Evolutionary conservation across 2,888 invertebrate species (phyloP).

Genomic region (Tenthredo distinguenda): DNA sequence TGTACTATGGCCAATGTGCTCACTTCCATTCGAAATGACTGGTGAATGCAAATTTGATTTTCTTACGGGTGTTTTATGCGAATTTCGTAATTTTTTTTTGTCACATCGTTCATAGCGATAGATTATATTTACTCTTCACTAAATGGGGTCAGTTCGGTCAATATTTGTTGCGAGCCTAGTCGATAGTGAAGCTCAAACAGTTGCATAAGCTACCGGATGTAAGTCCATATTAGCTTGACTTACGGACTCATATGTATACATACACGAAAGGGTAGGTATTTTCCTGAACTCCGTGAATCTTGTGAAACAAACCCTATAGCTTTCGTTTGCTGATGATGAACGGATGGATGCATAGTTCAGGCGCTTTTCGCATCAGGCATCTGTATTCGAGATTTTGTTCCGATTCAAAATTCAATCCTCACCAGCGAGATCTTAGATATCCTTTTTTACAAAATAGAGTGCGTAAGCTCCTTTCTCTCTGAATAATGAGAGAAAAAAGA

Average conservation of each 20-base stretch:
- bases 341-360: neutral
- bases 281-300: neutral
- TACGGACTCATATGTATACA: neutral
- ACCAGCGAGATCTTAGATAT: neutral
- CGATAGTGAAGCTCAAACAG: neutral
- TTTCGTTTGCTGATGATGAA: neutral
- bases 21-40: neutral
- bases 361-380: neutral
- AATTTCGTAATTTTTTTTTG: neutral
- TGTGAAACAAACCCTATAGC: neutral
- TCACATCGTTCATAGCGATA: neutral
- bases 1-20: neutral
- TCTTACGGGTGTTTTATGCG: neutral
- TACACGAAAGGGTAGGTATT: neutral
- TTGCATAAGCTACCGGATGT: slow-evolving; percentile 8
- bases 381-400: neutral
- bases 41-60: neutral
- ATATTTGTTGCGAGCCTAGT: neutral
- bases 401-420: neutral
- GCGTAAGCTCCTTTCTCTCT: neutral
- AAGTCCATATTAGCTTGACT: neutral
- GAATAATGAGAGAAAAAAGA: neutral
- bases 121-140: neutral
- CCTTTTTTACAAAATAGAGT: neutral
- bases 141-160: slow-evolving; percentile 1